Base-by-base conservation (phyloP, 2,113 vertebrate genomes). In the Origma solitaria region DNA sequence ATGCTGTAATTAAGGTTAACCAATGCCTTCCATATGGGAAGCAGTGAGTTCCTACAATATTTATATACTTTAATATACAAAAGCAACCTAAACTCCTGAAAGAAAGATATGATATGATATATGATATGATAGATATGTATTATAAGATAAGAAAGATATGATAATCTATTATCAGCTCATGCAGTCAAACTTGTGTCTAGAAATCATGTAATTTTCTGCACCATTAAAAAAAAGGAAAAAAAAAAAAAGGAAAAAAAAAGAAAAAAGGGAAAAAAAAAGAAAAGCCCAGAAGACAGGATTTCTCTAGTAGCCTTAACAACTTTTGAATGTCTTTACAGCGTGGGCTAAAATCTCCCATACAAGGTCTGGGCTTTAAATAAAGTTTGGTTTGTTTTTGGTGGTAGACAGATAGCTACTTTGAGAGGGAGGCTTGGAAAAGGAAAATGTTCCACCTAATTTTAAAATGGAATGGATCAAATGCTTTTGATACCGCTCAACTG, bases 301-400 rank as follows among this genome's bases (percentile, higher is more conserved):
- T 90, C 82, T 95, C 68, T 70, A 92, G 64, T 88, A 96, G 89
- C 85, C 85, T 78, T 70, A 88, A 60, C 70, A 82, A 80, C 51
- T 95, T 90, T 81, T 86, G 35, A 82, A 92, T 53, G 40, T 81
- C 86, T 95, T 83, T 81, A 56, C 38, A 80, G 85, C 4, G 11
- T 83, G 65, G 71, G 80, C 61, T 94, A 90, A 88, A 81, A 83
- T 47, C 80, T 90, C 47, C 68, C 60, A 18, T 82, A 53, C 49
- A 64, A 92, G 56, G 71, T 62, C 75, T 78, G 71, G 62, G 57
- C 56, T 93, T 86, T 83, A 96, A 64, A 56, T 88, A 90, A 88
- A 86, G 53, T 94, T 94, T 49, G 42, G 40, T 70, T 68, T 72
- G 68, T 3, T 96, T 97, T 92, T 13, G 12, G 68, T 83, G 56